These are phyloP conservation scores for Tetramorium bicarinatum DNA, from an alignment of 2,888 invertebrate genomes.

Conservation along the genomic window DNA sequence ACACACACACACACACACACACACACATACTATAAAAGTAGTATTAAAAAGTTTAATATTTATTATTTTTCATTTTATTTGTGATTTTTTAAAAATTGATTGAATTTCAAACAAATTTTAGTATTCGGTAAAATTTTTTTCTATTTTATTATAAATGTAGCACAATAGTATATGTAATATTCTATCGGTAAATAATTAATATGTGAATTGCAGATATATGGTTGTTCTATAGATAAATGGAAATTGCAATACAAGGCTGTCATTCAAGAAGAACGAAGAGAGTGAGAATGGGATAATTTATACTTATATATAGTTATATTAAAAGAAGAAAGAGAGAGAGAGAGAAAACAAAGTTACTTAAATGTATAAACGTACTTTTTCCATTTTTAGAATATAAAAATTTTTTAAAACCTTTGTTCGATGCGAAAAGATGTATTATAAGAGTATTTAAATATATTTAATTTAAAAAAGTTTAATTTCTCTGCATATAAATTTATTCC, in stretches of 20 bases:
- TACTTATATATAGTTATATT: neutral
- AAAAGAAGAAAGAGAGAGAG: neutral
- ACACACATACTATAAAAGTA: too few species aligned
- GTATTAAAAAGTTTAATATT: neutral
- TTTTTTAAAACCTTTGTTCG: neutral
- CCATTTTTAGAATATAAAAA: slow-evolving; percentile 1
- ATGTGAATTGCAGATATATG: slow-evolving; percentile 75
- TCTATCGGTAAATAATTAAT: neutral
- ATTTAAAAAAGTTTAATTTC: neutral
- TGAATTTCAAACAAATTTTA: neutral
- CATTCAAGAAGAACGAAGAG: neutral
- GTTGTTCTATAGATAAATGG: slow-evolving; percentile 74
- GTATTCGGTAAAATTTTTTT: neutral
- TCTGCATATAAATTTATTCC: neutral
- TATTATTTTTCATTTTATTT: neutral
- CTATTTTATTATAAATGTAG: neutral
- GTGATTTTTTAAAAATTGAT: neutral
- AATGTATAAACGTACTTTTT: neutral
- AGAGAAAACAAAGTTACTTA: neutral
- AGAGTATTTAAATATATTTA: neutral
- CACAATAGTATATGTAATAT: neutral
- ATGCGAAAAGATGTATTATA: neutral
- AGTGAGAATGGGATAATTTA: neutral
- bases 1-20: too few species aligned
- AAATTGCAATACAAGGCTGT: slow-evolving; percentile 70